Evolutionary conservation across 2,888 invertebrate species (phyloP).

Genomic region (Scaptomyza cyrtandrae): DNA sequence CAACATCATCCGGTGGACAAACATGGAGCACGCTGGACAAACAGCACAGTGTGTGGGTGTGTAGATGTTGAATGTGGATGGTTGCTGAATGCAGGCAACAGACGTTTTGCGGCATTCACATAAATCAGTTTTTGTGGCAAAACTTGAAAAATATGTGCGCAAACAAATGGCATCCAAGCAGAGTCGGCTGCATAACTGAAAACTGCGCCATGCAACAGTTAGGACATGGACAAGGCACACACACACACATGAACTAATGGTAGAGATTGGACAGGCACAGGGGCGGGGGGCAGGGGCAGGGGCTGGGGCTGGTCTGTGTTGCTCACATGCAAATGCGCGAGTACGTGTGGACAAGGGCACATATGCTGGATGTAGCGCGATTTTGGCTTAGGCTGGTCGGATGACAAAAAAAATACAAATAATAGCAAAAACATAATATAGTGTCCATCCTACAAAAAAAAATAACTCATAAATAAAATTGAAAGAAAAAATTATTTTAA

Average conservation of each 20-base stretch:
- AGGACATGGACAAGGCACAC: slow-evolving; percentile 43
- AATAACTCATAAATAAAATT: background rate
- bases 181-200: slow-evolving; percentile 42
- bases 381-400: slow-evolving; percentile 59
- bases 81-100: slow-evolving; percentile 37
- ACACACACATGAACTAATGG: slow-evolving; percentile 20
- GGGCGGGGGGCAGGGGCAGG: background rate
- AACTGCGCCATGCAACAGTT: slow-evolving; percentile 71
- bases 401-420: slow-evolving; percentile 7
- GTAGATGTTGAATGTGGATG: background rate
- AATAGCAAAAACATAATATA: background rate
- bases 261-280: slow-evolving; percentile 2
- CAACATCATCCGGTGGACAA: slow-evolving; percentile 76
- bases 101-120: slow-evolving; percentile 66
- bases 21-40: slow-evolving; percentile 54
- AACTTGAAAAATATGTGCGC: slow-evolving; percentile 78
- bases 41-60: slow-evolving; percentile 1
- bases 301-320: background rate
- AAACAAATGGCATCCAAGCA: slow-evolving; percentile 71
- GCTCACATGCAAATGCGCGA: slow-evolving; percentile 63
- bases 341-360: slow-evolving; percentile 47
- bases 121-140: slow-evolving; percentile 79
- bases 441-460: background rate
- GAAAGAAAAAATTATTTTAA: no score
- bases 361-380: slow-evolving; percentile 66